Base-by-base conservation (phyloP, 92 coral and sea anemone species). In the Actinostola sp. region DNA sequence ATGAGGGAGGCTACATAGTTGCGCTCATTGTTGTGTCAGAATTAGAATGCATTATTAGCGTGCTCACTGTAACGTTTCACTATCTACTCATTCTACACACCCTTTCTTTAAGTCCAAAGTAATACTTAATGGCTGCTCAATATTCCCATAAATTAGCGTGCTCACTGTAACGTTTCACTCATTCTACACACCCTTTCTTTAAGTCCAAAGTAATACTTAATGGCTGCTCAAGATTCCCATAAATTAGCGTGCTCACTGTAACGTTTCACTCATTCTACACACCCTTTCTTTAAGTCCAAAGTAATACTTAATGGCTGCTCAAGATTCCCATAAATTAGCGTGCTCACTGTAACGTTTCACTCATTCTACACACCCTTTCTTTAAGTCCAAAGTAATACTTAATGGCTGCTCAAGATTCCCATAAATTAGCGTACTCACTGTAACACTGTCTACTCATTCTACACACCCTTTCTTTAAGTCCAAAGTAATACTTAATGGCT, bases 401-500 rank as follows among this genome's bases (percentile, higher is more conserved):
- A 73, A 78, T 7, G 97, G 97, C 1, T 54, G 67, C 17, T 59
- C 66, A 10, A 78, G 65, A 48, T 59, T 43, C 32, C 36, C 34
- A 48, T 44, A 66, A 20, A n/a, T n/a, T 19, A 9, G 19, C 38
- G 8, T 3, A 59, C 8, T 59, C n/a, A 59, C 8, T 13, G 26
- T 58, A 5, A 58, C 41, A 6, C 23, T 19, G 5, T 5, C 12
- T 4, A 50, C n/a, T 8, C 9, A 3, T 32, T 0, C 15, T 20
- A 34, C 86, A 44, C 66, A 85, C 88, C 94, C 84, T 9, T 45
- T 61, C 16, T 36, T 35, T 2, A 72, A 55, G 61, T 89, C 90
- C 4, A 93, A 62, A 7, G 80, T 72, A 34, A 93, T 73, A 38
- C 68, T 88, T 24, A 73, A 78, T 7, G 97, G 97, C 1, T 54